Base-by-base conservation (phyloP, 2,888 invertebrate genomes). In the Drosophila affinis region DNA sequence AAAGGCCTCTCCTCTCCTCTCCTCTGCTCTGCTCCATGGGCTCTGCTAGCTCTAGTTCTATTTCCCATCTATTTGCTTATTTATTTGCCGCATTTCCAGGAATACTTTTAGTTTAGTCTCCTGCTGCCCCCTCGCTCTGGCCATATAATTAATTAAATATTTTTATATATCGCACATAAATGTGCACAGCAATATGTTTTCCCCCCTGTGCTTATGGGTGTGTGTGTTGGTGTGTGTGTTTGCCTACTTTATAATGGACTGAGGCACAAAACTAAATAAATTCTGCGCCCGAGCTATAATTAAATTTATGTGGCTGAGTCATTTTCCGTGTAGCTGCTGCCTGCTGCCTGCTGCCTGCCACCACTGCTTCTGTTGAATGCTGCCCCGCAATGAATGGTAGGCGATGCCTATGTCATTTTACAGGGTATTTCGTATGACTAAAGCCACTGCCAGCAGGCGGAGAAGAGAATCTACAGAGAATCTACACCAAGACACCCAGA, bases 281-380 rank as follows among this genome's bases (percentile, higher is more conserved):
- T 78, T 87, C 71, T 75, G 74, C 79, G 74, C 69, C 72, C 70
- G 86, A 72, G 86, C 88, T 84, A 84, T 88, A 88, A 84, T 88
- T 88, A 82, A 87, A 85, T 81, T 87, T 72, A 84, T 74, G 61
- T 71, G 85, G 55, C 87, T 87, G 82, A 82, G 69, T 82, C 82
- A 82, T 62, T 69, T 63, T 68, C 39, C 56, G 64, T 64, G 73
- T 55, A 39, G 39, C 39, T 39, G 12, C 34, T 1, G 3, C 34
- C 10, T 4, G 24, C 24, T 24, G 24, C 24, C 39, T 39, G 39
- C 39, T 54, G 65, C 44, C 29, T 57, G 47, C 34, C 34, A 14
- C 34, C 9, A 29, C 29, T 29, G 9, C 24, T 47, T 12, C 29
- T 46, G 21, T 29, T 57, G 57, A 18, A 32, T 67, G 24, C 29